Evolutionary conservation across 30 jellyfish, hydroid and myxozoan genomes (phyloP).

Genomic region (Rhopilema esculentum): DNA sequence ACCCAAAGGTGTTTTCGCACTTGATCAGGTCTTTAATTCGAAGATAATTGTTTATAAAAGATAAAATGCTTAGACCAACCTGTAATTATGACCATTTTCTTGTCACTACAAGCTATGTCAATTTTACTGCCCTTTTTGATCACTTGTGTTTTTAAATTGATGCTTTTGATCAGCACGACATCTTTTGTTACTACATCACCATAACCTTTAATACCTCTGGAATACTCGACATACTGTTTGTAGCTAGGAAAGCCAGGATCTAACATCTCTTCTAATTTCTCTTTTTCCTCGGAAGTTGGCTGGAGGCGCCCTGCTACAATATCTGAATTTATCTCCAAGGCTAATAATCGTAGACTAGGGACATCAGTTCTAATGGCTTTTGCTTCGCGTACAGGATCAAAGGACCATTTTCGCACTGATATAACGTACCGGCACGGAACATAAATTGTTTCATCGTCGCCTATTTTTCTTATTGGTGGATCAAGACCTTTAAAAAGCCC

Average conservation of each 20-base stretch:
- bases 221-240: slow-evolving; percentile 84
- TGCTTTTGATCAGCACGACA: slow-evolving; percentile 53
- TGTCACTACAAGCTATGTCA: slow-evolving; percentile 63
- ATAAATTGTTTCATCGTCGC: slow-evolving; percentile 68
- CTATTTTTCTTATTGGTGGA: slow-evolving; percentile 75
- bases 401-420: slow-evolving; percentile 84
- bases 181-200: slow-evolving; percentile 58
- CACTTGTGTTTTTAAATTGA: slow-evolving; percentile 53
- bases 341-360: slow-evolving; percentile 71
- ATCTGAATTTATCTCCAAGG: slow-evolving; percentile 70
- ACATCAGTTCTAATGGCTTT: slow-evolving; percentile 76
- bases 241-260: slow-evolving; percentile 85
- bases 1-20: background rate
- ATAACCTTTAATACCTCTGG: slow-evolving; percentile 70
- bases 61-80: slow-evolving; percentile 37
- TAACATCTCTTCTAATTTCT: slow-evolving; percentile 26
- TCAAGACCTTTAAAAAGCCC: slow-evolving; percentile 83
- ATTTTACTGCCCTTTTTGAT: slow-evolving; percentile 64
- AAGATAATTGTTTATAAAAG: background rate
- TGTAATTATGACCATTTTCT: slow-evolving; percentile 56
- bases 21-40: background rate
- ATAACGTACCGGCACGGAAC: slow-evolving; percentile 71
- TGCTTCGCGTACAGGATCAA: slow-evolving; percentile 79
- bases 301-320: slow-evolving; percentile 58
- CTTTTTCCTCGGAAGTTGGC: slow-evolving; percentile 53